phyloP scores from a whole-genome alignment of 2,797 vertebrate genomes.

The Argentina silus region DNA sequence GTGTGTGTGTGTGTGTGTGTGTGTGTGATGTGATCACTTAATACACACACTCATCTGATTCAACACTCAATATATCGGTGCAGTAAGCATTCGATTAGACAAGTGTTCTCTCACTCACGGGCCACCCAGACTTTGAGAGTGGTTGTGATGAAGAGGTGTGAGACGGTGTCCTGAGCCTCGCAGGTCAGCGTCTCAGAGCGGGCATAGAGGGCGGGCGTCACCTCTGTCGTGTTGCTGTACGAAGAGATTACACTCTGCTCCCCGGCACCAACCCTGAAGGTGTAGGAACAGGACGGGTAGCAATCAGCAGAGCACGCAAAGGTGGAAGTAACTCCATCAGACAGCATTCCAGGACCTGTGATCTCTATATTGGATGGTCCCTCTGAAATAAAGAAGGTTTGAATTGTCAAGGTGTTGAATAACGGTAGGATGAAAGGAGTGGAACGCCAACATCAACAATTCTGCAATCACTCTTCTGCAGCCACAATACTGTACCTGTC shows the following conservation, averaged over 20 bases:
- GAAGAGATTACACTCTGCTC: neutral
- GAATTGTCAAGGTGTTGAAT: neutral
- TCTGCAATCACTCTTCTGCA: neutral
- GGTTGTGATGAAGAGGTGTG: constrained; percentile 11
- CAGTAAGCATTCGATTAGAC: neutral
- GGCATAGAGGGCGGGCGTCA: neutral
- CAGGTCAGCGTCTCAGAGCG: constrained; percentile 32
- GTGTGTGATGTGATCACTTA: no score
- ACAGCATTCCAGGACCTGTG: neutral
- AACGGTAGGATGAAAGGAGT: neutral
- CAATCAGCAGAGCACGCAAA: constrained; percentile 38
- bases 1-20: no score
- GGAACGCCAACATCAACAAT: constrained; percentile 8
- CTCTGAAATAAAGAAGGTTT: constrained; percentile 16
- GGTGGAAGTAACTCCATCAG: constrained; percentile 20
- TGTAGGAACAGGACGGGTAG: constrained; percentile 38
- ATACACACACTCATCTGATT: no score
- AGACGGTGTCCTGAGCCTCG: constrained; percentile 24
- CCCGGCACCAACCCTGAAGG: constrained; percentile 1
- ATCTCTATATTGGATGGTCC: constrained; percentile 33
- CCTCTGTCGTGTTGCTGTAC: neutral
- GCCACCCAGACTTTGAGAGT: constrained; percentile 9
- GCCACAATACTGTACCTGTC: constrained; percentile 15
- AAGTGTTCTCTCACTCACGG: constrained; percentile 30
- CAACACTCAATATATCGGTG: neutral